Base-by-base conservation (phyloP, 2,113 vertebrate species). In the Cervus canadensis region DNA sequence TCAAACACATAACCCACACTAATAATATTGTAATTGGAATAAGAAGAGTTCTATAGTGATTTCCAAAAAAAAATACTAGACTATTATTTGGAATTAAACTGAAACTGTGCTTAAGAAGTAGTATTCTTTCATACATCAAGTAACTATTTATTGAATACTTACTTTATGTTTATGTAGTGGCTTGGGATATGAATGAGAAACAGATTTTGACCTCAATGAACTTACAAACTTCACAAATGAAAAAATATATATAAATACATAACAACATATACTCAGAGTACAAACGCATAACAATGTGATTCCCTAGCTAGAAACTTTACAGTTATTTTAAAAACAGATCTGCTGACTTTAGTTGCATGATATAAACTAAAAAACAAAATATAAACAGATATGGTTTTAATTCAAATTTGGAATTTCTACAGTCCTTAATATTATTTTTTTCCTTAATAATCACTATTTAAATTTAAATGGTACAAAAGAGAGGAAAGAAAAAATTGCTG, bases 81-180 rank as follows among this genome's bases (percentile, higher is more conserved):
- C 8, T 95, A 89, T 17, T 97, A 76, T 92, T 90, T 74, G 21
- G 45, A 95, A 96, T 94, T 64, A 86, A 97, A 83, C 52, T 92
- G 43, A 52, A 85, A 28, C 36, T 79, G 26, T 40, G 25, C 60
- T 96, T 94, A 85, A 57, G 26, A 95, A 93, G 23, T n/a, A 93
- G 19, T 45, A 60, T 62, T 88, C 21, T 92, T 81, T 97, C 48
- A 57, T 74, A 87, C 16, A 71, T 19, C 26, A 74, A 88, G 14
- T 33, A 83, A 64, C 25, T 28, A n/a, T 45, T 96, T 81, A 76
- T n/a, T 96, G 7, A 59, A 87, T 26, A 90, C 6, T 60, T 28
- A 64, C 17, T 56, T 45, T 30, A 60, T 86, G 45, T 48, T 93
- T 88, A 60, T 33, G 83, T 94, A 96, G 92, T 43, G 89, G 28